These are phyloP conservation scores for Struthidea cinerea DNA, from an alignment of 2,113 vertebrate genomes.

Conservation along the genomic window DNA sequence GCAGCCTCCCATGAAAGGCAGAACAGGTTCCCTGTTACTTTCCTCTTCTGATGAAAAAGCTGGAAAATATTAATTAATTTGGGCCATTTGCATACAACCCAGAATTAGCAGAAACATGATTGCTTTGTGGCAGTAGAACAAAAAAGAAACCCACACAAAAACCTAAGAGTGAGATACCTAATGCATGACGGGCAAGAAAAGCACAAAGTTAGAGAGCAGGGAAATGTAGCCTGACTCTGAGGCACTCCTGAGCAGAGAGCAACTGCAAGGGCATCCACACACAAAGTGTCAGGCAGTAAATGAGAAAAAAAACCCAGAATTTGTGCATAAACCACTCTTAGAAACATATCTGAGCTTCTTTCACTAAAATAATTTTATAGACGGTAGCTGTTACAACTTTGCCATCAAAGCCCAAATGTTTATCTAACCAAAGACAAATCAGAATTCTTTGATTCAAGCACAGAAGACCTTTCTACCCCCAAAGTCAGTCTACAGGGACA, in stretches of 20 bases:
- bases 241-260: not conserved
- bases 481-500: not conserved
- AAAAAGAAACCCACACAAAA: not conserved
- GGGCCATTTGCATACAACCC: not conserved
- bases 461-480: not conserved
- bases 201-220: not conserved
- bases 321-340: not conserved
- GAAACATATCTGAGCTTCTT: not conserved
- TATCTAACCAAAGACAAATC: not conserved
- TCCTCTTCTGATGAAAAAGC: not conserved
- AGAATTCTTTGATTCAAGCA: not conserved
- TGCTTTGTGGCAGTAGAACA: not conserved
- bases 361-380: not conserved
- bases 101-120: not conserved
- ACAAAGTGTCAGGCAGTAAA: not conserved
- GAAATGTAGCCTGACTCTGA: not conserved
- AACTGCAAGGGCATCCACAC: not conserved
- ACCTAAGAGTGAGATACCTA: not conserved
- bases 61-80: not conserved
- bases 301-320: accelerated
- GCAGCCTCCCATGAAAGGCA: not conserved
- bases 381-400: not conserved
- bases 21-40: not conserved
- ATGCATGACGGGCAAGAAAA: not conserved
- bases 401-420: not conserved